Base-by-base conservation (phyloP, 2,797 vertebrate genomes). In the Carapus acus region DNA sequence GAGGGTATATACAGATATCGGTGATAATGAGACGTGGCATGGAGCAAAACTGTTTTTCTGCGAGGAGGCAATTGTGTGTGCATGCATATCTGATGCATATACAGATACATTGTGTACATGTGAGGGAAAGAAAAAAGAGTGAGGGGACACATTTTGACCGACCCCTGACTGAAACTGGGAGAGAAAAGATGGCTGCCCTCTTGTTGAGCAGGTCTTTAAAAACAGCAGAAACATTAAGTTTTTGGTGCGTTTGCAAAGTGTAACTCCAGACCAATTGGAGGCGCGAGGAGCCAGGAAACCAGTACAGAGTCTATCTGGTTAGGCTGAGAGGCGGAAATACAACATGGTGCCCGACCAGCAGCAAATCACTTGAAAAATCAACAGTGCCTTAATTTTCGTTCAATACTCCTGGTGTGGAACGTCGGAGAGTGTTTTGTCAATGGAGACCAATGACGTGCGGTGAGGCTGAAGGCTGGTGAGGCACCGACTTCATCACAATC, bases 1-100 rank as follows among this genome's bases (percentile, higher is more conserved):
- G 76, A 49, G 67, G 62, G 66, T 55, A 65, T 76, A 78, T 79
- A 83, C 69, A 85, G 76, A 85, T 85, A 83, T 79, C 59, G 40
- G 82, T 77, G 84, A 86, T 87, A 87, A 88, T 87, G 80, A 87
- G 82, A 77, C 69, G 67, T 88, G 87, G 85, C 83, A 83, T 58
- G 14, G 66, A 80, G 81, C 86, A 85, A 86, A 65, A 70, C 78
- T 76, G 74, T 69, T 79, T 83, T 77, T 72, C 54, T 54, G 65
- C 78, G 77, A 73, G 69, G 81, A 82, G 83, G 83, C 80, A 84
- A 84, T 72, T 76, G 74, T 17, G 36, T 53, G 52, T 44, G 63
- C 55, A 48, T 65, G 52, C 71, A 67, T 54, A 42, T 45, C 63
- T 65, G 46, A 59, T 55, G 58, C 62, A n/a, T n/a, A n/a, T n/a